phyloP scores from a whole-genome alignment of 2,888 invertebrate genomes.

The Synergus gifuensis region DNA sequence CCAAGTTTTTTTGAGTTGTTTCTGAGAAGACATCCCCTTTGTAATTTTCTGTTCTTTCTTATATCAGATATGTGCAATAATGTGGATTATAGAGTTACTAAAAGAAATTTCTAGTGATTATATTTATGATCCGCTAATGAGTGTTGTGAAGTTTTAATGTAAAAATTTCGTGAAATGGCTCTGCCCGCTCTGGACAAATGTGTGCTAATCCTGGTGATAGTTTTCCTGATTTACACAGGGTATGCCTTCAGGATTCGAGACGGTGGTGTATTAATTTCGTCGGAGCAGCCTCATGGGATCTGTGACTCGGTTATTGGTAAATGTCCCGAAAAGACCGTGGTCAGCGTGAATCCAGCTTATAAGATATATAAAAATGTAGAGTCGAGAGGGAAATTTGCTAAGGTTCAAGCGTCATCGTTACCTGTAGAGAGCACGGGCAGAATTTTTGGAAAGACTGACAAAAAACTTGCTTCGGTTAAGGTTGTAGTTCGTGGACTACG shows the following conservation, averaged over 20 bases:
- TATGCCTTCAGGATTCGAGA: slow-evolving; percentile 72
- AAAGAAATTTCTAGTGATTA: neutral
- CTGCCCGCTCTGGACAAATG: slow-evolving; percentile 70
- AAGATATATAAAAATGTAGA: slow-evolving; percentile 61
- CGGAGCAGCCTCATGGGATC: slow-evolving; percentile 53
- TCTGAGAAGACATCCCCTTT: neutral
- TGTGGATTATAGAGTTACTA: neutral
- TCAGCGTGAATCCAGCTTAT: slow-evolving; percentile 37
- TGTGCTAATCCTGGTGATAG: slow-evolving; percentile 61
- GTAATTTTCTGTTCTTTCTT: neutral
- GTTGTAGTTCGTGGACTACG: slow-evolving; percentile 1
- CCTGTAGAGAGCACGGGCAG: slow-evolving; percentile 62
- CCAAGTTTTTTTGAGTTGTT: neutral
- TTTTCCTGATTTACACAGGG: slow-evolving; percentile 65
- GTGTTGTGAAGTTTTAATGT: neutral
- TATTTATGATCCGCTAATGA: neutral
- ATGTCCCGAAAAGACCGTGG: slow-evolving; percentile 58
- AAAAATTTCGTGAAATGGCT: slow-evolving; percentile 65
- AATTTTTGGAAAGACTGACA: slow-evolving; percentile 40
- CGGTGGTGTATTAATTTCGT: slow-evolving; percentile 47
- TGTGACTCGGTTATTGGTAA: slow-evolving; percentile 60
- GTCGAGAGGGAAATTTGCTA: slow-evolving; percentile 59
- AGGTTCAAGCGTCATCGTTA: slow-evolving; percentile 58
- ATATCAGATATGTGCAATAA: neutral
- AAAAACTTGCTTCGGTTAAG: neutral